phyloP scores from a whole-genome alignment of 2,797 vertebrate species.

The Pseudochromis fuscus region DNA sequence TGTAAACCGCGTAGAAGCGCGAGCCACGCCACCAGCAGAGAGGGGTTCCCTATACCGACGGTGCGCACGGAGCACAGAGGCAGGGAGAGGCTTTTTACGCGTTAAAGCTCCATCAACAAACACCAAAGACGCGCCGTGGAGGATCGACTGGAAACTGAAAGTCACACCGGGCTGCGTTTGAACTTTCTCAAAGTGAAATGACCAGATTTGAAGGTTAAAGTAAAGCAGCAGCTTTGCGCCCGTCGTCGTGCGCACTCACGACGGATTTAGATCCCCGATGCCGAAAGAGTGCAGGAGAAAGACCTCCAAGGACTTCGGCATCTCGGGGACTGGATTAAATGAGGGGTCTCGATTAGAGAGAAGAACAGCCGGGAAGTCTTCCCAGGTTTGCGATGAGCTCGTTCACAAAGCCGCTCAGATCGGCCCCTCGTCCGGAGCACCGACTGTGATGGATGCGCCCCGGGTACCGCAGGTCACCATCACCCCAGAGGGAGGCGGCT shows the following conservation, averaged over 20 bases:
- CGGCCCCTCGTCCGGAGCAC: slow-evolving; percentile 61
- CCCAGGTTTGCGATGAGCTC: slow-evolving; percentile 76
- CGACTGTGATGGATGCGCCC: slow-evolving; percentile 63
- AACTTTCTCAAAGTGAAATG: slow-evolving; percentile 61
- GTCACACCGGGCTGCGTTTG: neutral
- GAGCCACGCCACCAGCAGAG: slow-evolving; percentile 38
- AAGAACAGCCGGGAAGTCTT: slow-evolving; percentile 53
- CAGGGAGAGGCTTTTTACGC: slow-evolving; percentile 3
- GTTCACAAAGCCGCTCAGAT: slow-evolving; percentile 75
- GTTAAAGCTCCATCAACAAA: slow-evolving; percentile 8
- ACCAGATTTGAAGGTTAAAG: slow-evolving; percentile 76
- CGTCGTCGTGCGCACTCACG: slow-evolving; percentile 39
- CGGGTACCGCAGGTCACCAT: slow-evolving; percentile 94
- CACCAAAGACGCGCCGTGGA: slow-evolving; percentile 19
- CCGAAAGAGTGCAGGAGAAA: slow-evolving; percentile 82
- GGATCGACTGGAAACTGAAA: neutral
- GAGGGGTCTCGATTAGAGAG: slow-evolving; percentile 67
- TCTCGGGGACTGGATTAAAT: slow-evolving; percentile 49
- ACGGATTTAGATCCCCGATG: slow-evolving; percentile 59
- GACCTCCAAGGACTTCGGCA: slow-evolving; percentile 80
- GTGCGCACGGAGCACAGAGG: neutral
- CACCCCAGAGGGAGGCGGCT: slow-evolving; percentile 88
- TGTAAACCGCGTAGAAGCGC: slow-evolving; percentile 37
- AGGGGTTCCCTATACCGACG: slow-evolving; percentile 71
- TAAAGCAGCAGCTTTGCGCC: slow-evolving; percentile 55